These are phyloP conservation scores for Malthinus flaveolus DNA, from an alignment of 2,888 invertebrate genomes.

Conservation along the genomic window DNA sequence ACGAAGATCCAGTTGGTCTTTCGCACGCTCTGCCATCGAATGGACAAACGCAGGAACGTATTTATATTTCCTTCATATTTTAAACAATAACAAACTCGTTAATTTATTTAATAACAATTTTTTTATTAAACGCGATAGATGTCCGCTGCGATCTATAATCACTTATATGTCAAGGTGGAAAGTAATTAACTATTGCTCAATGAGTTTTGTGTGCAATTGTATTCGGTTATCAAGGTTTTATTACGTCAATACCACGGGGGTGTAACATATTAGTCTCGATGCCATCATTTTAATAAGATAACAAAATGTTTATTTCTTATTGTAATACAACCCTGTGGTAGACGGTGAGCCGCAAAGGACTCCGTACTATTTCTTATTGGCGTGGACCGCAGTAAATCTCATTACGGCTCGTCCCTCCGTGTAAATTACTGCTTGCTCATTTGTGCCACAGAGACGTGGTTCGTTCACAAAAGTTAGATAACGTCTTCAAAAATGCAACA, in stretches of 20 bases:
- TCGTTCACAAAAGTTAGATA: conserved; percentile 39
- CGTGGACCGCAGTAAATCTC: conserved; percentile 47
- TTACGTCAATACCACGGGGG: background rate
- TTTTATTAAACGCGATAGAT: too few species aligned
- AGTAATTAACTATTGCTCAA: conserved; percentile 16
- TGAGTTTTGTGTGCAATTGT: background rate
- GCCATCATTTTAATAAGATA: conserved; percentile 13
- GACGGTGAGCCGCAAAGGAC: conserved; percentile 35
- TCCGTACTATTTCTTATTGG: conserved; percentile 46
- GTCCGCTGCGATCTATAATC: too few species aligned
- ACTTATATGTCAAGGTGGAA: conserved; percentile 20
- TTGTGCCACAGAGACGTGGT: conserved; percentile 44
- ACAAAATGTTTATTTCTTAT: conserved; percentile 26
- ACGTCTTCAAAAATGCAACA: background rate
- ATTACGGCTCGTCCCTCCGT: conserved; percentile 47
- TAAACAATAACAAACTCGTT: too few species aligned
- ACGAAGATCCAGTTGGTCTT: conserved; percentile 36
- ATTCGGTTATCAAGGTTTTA: conserved; percentile 3
- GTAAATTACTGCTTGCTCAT: conserved; percentile 47
- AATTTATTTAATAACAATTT: too few species aligned
- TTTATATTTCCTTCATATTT: conserved; percentile 1
- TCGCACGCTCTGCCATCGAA: conserved; percentile 33
- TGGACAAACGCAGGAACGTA: conserved; percentile 34
- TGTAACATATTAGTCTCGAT: conserved; percentile 18
- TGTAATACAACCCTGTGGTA: conserved; percentile 35